Base-by-base conservation (phyloP, 2,113 vertebrate species). In the Aspiorhynchus laticeps region DNA sequence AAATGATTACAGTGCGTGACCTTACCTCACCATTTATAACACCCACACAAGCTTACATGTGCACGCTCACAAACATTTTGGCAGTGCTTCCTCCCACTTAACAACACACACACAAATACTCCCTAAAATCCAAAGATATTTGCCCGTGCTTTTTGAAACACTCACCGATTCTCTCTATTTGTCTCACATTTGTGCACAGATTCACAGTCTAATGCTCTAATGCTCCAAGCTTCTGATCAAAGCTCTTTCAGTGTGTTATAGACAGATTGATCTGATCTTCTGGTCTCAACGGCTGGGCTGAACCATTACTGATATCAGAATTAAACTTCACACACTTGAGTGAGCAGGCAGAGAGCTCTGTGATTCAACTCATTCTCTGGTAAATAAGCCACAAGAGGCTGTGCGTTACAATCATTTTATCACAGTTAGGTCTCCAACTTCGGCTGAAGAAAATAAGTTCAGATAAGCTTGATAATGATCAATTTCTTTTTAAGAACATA, bases 201-300 rank as follows among this genome's bases (percentile, higher is more conserved):
- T n/a, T 61, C 36, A 9, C n/a, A 71, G 17, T 8, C 15, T 75
- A 21, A 41, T 63, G 24, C 43, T 83, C 33, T 76, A 19, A 24
- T 15, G 75, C 46, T 36, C 36, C 53, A 9, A 9, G 61, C 11
- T 75, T 31, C 24, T 61, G 61, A 63, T 80, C 79, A 61, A 65
- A 26, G 41, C 80, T n/a, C 33, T 8, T 33, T 79, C 85, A 81
- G 82, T 26, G 84, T 87, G 81, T 61, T 67, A 77, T 69, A 41
- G 48, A 28, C 53, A 86, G 88, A 87, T 85, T 83, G 86, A 89
- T 89, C 83, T 82, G 36, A 89, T 87, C 61, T 82, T 85, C 84
- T 79, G 53, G 59, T 81, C 69, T 82, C 75, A 84, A 67, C 21
- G 67, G 75, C 48, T 31, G 21, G 38, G 76, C 76, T 85, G 26